Evolutionary conservation across 2,797 vertebrate genomes (phyloP), one percentile per base, ranked within the genome.

Genomic region (Alauda arvensis): DNA sequence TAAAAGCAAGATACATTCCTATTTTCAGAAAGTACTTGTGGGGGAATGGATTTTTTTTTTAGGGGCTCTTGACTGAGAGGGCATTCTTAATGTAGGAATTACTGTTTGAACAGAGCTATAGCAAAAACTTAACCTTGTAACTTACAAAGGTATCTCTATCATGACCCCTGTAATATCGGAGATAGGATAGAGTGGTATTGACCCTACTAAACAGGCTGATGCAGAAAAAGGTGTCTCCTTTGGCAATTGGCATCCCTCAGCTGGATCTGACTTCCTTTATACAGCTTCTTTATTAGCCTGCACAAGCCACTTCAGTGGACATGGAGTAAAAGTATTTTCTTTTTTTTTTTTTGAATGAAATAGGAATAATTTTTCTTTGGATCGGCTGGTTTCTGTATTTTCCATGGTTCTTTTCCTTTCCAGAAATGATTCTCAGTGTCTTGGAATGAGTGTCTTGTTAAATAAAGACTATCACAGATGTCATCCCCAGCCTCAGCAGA

Each of bases 381-480:
- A 81, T 84, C 53, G 61, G 23, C 20, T 52, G 28, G 39, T 13
- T 79, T 77, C 37, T 62, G 19, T 66, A 29, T 72, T 84, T 83
- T 33, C 23, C 13, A 6, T 31, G 37, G 34, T 63, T 72, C 63
- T 81, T 76, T 51, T 85, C 66, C 33, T 72, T 81, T 76, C 63
- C 45, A 69, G 56, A 76, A 92, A 69, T 39, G 4, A 62, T 62
- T 85, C 31, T 45, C 26, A 48, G 33, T 78, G 31, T 67, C 76
- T 79, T 79, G 61, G 39, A 91, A 75, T 69, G 9, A 87, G 14
- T 59, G 18, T 76, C 67, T 78, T 57, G 11, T 67, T 88, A 81
- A 85, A 84, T 76, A 76, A 85, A 78, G 87, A 42, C 29, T 63
- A 51, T 61, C 71, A 70, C 76, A 89, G 57, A 76, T 92, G 65